Conservation (phyloP, 2,888 invertebrate genomes). For the Spisula solida region DNA sequence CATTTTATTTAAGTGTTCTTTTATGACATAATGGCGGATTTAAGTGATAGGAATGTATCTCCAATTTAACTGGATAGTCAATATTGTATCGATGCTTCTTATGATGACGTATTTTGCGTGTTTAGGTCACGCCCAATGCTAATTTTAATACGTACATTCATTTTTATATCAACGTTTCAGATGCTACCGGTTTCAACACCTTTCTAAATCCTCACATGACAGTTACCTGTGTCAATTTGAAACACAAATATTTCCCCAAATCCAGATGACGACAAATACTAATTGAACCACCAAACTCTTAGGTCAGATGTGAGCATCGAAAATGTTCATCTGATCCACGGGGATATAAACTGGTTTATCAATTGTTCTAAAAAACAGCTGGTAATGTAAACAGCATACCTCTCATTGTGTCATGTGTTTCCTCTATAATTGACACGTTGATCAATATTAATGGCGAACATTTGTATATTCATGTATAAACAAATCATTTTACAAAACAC, state of each 20-base stretch:
- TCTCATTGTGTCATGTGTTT: conserved; percentile 15
- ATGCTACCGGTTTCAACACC: background rate
- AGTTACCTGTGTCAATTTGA: background rate
- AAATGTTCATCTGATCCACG: background rate
- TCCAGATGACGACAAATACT: background rate
- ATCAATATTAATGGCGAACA: conserved; percentile 34
- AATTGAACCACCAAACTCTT: background rate
- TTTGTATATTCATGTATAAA: conserved; percentile 37
- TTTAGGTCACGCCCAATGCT: background rate
- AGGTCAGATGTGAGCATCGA: background rate
- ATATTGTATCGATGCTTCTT: background rate
- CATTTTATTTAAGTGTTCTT: too few species aligned
- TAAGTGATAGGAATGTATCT: too few species aligned
- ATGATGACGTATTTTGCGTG: background rate
- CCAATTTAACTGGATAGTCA: too few species aligned
- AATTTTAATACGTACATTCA: background rate
- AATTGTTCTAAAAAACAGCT: background rate
- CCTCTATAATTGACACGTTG: conserved; percentile 22
- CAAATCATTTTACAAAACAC: conserved; percentile 24
- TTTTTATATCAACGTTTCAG: background rate
- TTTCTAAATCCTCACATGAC: background rate
- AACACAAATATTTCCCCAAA: background rate
- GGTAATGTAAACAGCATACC: background rate
- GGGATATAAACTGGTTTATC: background rate
- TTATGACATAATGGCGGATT: too few species aligned